Evolutionary conservation across 2,113 vertebrate genomes (phyloP).

Genomic region (Suncus etruscus): DNA sequence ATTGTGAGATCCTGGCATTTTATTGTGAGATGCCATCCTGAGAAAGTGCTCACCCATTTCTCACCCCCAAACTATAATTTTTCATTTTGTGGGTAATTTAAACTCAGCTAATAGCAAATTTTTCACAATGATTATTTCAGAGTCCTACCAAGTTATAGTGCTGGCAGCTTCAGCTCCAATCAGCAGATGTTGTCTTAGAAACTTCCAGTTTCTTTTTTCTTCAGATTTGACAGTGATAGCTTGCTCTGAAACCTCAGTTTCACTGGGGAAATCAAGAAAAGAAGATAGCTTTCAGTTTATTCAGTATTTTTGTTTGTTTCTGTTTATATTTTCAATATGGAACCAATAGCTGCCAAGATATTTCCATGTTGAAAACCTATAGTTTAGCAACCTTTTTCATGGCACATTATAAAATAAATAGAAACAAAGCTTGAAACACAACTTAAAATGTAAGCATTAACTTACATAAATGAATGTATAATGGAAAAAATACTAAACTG

Average conservation of each 20-base stretch:
- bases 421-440: not conserved
- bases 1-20: not conserved
- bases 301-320: not conserved
- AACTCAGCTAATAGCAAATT: not conserved
- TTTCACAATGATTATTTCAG: not conserved
- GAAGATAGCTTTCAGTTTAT: not conserved
- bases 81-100: not conserved
- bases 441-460: not conserved
- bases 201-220: not conserved
- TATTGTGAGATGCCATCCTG: too few relatives aligned
- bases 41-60: too few relatives aligned
- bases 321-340: not conserved
- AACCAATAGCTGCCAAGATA: not conserved
- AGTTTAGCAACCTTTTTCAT: constrained; percentile 2
- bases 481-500: constrained; percentile 7
- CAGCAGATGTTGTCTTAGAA: not conserved
- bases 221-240: not conserved
- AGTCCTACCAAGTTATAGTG: not conserved
- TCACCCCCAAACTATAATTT: not conserved
- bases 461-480: not conserved
- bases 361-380: not conserved
- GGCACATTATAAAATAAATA: not conserved
- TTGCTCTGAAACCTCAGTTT: not conserved
- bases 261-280: not conserved
- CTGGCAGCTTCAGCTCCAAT: not conserved